Conservation (phyloP, 2,888 invertebrate species). For the Acrobeloides nanus region DNA sequence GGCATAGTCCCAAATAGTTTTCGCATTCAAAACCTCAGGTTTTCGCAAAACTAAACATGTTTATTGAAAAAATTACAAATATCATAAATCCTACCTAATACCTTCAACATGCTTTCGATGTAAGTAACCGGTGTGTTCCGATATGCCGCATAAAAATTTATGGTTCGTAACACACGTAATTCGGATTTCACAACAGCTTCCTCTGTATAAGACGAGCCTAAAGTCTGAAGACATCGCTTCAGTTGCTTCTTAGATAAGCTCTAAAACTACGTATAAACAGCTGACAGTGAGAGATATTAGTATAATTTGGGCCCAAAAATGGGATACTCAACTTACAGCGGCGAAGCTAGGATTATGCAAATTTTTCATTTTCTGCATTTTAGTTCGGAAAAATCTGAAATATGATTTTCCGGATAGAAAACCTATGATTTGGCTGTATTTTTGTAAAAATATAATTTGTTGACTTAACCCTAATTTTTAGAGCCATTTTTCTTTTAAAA, state of each 20-base stretch:
- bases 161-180: constrained; percentile 45
- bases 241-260: constrained; percentile 50
- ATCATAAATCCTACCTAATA: constrained; percentile 13
- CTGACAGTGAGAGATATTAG: not conserved
- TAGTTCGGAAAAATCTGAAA: too few relatives aligned
- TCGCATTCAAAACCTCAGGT: constrained; percentile 9
- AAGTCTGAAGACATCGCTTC: constrained; percentile 45
- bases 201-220: constrained; percentile 54
- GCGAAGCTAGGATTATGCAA: too few relatives aligned
- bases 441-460: too few relatives aligned
- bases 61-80: not conserved
- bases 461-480: too few relatives aligned
- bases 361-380: too few relatives aligned
- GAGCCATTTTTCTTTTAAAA: too few relatives aligned
- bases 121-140: constrained; percentile 17
- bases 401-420: too few relatives aligned
- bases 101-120: constrained; percentile 15
- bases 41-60: not conserved
- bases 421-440: too few relatives aligned
- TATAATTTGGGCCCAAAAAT: too few relatives aligned
- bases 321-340: too few relatives aligned
- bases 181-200: constrained; percentile 56
- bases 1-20: constrained; percentile 22
- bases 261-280: constrained; percentile 30
- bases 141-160: constrained; percentile 10